Percentiles rank a stretch among this genome's conserved stretches.
These are phyloP conservation scores for Lordiphosa stackelbergi DNA, from an alignment of 1,140 invertebrate genomes.

Conservation along the genomic window DNA sequence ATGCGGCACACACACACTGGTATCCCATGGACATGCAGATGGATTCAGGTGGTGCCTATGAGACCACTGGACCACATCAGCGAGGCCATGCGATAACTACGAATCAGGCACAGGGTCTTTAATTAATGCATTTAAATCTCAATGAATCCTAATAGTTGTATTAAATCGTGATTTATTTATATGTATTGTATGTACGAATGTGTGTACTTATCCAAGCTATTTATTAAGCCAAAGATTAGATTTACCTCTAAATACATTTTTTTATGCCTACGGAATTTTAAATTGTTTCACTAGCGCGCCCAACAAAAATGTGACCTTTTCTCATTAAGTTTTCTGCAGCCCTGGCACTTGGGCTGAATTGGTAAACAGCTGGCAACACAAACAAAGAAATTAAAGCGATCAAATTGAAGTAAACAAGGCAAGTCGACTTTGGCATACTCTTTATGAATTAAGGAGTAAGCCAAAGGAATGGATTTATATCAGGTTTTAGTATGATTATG, in stretches of 20 bases:
- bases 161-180: slow-evolving; percentile 62
- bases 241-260: slow-evolving; percentile 22
- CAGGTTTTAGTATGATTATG: no score
- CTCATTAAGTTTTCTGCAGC: neutral
- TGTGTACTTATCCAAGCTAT: slow-evolving; percentile 17
- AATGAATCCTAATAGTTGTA: slow-evolving; percentile 40
- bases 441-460: neutral
- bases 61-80: slow-evolving; percentile 42
- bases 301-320: neutral
- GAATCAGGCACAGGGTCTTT: slow-evolving; percentile 48
- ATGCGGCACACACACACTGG: slow-evolving; percentile 39
- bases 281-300: slow-evolving; percentile 6
- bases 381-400: slow-evolving; percentile 30
- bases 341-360: slow-evolving; percentile 6
- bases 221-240: slow-evolving; percentile 62
- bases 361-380: slow-evolving; percentile 27
- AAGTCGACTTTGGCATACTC: neutral
- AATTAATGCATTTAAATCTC: slow-evolving; percentile 2
- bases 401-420: neutral
- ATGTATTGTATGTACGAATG: neutral
- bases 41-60: slow-evolving; percentile 51
- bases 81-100: slow-evolving; percentile 42
- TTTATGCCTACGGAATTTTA: slow-evolving; percentile 7
- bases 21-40: slow-evolving; percentile 48
- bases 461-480: no score